A percentile compares a stretch with the other conserved stretches of the same genome.
These are phyloP conservation scores for Dicrostonyx torquatus DNA, from an alignment of 2,797 vertebrate genomes.

Conservation along the genomic window DNA sequence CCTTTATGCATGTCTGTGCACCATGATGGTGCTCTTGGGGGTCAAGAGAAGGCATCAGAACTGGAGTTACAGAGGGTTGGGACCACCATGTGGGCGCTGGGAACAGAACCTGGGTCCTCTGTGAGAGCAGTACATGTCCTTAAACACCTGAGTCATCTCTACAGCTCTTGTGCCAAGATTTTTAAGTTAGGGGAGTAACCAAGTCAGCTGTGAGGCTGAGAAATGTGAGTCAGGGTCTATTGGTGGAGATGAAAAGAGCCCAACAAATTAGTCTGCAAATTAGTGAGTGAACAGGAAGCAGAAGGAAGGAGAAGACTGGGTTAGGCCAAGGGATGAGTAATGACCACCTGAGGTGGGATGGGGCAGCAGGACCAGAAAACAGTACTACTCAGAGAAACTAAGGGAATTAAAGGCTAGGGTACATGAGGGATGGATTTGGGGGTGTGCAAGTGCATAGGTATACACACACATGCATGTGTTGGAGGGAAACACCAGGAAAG, in stretches of 20 bases:
- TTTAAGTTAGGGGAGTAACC: background rate
- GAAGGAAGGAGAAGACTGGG: background rate
- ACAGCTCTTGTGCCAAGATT: background rate
- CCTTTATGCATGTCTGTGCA: background rate
- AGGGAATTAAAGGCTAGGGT: background rate
- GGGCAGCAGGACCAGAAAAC: background rate
- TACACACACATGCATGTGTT: background rate
- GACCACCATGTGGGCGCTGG: background rate
- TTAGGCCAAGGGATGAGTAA: background rate
- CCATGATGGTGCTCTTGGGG: background rate
- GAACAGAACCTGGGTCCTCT: background rate
- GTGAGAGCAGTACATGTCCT: too few relatives aligned
- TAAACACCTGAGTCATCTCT: background rate
- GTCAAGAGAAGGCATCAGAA: background rate
- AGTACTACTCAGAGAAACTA: background rate
- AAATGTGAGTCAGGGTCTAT: constrained; percentile 1
- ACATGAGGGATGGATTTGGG: background rate
- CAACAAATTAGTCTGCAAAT: background rate
- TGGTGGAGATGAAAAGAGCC: background rate
- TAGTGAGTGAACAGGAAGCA: background rate
- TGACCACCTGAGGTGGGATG: background rate
- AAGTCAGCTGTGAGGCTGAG: background rate
- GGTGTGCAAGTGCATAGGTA: background rate
- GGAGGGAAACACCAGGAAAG: background rate
- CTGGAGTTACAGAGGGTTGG: background rate